Evolutionary conservation across 2,888 invertebrate genomes (phyloP), one percentile per base, ranked within the genome.

Genomic region (Lasioglossum oenotherae): DNA sequence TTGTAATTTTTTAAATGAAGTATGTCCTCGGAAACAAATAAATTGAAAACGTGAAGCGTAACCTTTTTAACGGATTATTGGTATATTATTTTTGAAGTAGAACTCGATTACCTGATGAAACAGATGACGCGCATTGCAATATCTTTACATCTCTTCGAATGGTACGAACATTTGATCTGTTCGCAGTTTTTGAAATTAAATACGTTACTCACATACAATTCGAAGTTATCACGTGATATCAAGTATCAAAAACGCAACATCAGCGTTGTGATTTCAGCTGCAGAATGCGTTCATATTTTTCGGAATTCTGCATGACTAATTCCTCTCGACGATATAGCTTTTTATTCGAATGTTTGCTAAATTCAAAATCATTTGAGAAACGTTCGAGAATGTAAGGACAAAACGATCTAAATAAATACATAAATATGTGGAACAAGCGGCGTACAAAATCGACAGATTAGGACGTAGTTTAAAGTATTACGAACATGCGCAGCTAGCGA

Each of bases 401-500:
- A 69, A 69, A 23, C 16, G 16, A 31, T 31, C 41, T n/a, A 71
- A 19, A 2, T 31, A 31, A 1, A 2, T 44, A 41, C 3, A 1
- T 35, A 69, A 38, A 41, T 71, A 71, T 41, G n/a, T 71, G n/a
- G n/a, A n/a, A 71, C 12, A 38, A 41, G 5, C 5, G 10, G 12
- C 12, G 41, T n/a, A 74, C 41, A 64, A 72, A 78, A 44, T 16
- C 12, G 10, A 27, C 60, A 16, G 38, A 84, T 81, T 78, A 74
- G 41, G 60, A 60, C 31, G 69, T 44, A 76, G 72, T 85, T 67
- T 16, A 41, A 75, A 41, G 57, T 38, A 83, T 74, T 74, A 44
- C 19, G n/a, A 35, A 72, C 75, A 38, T 10, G n/a, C 74, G 60
- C 19, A 35, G 14, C 1, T 53, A 16, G 19, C 5, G 75, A 86